phyloP scores from a whole-genome alignment of 2,113 vertebrate genomes.

The Xiphias gladius region DNA sequence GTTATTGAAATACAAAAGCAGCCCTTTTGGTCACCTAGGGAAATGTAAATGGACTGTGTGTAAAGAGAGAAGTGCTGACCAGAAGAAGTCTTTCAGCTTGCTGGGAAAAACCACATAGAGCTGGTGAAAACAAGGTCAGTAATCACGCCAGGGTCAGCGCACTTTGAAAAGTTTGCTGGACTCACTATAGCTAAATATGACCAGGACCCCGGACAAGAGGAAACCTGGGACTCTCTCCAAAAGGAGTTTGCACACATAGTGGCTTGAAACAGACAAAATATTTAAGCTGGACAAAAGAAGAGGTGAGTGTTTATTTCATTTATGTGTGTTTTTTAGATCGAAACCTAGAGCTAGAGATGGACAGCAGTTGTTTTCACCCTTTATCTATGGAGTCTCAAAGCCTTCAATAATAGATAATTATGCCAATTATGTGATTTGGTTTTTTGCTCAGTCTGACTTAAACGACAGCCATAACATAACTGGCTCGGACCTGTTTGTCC shows the following conservation, averaged over 20 bases:
- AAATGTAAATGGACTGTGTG: no score
- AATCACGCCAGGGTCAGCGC: conserved; percentile 18
- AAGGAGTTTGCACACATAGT: no score
- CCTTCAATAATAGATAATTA: no score
- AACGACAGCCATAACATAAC: no score
- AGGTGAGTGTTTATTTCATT: not conserved
- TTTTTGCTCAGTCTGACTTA: no score
- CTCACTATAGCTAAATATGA: conserved; percentile 41
- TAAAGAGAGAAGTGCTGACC: conserved; percentile 71
- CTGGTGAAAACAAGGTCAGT: conserved; percentile 43
- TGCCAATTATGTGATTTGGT: no score
- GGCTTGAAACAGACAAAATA: not conserved
- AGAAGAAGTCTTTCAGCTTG: conserved; percentile 7
- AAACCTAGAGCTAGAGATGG: no score
- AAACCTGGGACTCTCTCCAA: not conserved
- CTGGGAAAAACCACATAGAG: conserved; percentile 16
- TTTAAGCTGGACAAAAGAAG: not conserved
- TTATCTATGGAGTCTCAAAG: no score
- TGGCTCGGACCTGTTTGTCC: no score
- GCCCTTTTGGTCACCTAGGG: no score
- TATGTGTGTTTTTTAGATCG: no score
- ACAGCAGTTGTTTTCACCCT: not conserved
- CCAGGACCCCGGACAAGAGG: not conserved
- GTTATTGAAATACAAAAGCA: not conserved
- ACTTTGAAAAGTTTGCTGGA: conserved; percentile 29